Evolutionary conservation across 2,113 vertebrate species (phyloP), one percentile per base, ranked within the genome.

Genomic region (Podarcis raffonei): DNA sequence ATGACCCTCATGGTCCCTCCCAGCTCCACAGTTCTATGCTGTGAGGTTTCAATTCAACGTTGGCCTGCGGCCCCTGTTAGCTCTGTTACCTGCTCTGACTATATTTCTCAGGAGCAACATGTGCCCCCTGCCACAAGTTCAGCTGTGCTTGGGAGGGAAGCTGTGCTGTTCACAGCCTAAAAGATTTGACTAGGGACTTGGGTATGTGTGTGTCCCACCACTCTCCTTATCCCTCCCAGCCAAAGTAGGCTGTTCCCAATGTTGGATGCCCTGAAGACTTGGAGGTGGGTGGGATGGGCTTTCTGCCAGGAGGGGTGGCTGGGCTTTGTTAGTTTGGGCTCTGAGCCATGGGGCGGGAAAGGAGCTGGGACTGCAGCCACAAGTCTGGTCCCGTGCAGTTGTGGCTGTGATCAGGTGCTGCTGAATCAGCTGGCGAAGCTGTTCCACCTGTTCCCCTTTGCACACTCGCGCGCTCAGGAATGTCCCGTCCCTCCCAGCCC

Each of bases 371-470:
- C 5, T 23, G 69, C 57, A 85, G 78, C 81, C 68, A n/a, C 78
- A 39, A 27, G 86, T 85, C 78, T 74, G 86, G 66, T 81, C 84
- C 79, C 72, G 59, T 89, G 76, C 81, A 86, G 75, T 22, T 11
- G 66, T 78, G 75, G 74, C n/a, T 79, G 35, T 65, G 66, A 35
- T 90, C 89, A 90, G 84, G 72, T 87, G 89, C 35, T 87, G 76
- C 89, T 84, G 89, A 80, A 62, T 87, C 85, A 87, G 86, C 84
- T 23, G 53, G 37, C 5, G 4, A 75, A 78, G 90, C 86, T 32
- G 87, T 68, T 81, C 83, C 86, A 90, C 89, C 89, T 90, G 89
- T 87, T 81, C 53, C 68, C 53, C 25, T 42, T 53, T 83, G 74
- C 16, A 8, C 30, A 5, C 72, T 32, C 7, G 37, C 84, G 57